Conservation (phyloP, 1,140 invertebrate genomes). For the Drosophila hydei region DNA sequence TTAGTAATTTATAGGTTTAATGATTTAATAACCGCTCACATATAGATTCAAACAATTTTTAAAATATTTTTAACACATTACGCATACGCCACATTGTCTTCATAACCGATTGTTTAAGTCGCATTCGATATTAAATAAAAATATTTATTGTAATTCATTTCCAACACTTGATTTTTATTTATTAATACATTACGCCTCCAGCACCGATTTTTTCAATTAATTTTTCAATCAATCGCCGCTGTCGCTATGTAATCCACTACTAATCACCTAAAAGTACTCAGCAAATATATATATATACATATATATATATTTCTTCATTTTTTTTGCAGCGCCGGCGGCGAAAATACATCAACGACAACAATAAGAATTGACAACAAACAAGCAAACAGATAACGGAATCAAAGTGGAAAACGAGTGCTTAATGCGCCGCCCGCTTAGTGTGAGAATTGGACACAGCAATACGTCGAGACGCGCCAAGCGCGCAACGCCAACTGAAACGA, state of each 20-base stretch:
- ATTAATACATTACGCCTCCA: neutral
- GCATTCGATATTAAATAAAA: neutral
- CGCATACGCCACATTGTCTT: slow-evolving; percentile 3
- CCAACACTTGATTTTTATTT: slow-evolving; percentile 7
- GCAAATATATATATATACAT: neutral
- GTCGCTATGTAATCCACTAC: slow-evolving; percentile 21
- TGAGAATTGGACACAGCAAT: slow-evolving; percentile 33
- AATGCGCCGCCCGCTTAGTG: slow-evolving; percentile 29
- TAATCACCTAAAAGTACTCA: slow-evolving; percentile 33
- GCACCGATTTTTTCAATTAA: slow-evolving; percentile 7
- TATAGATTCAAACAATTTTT: too few species aligned
- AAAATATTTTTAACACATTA: slow-evolving; percentile 5
- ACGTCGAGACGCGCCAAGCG: slow-evolving; percentile 83
- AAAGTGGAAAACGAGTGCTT: slow-evolving; percentile 19
- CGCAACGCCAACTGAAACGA: slow-evolving; percentile 81
- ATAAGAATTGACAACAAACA: slow-evolving; percentile 37
- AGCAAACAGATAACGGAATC: slow-evolving; percentile 35
- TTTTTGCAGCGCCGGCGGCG: slow-evolving; percentile 37
- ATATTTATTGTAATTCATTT: neutral
- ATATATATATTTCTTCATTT: neutral
- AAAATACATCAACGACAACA: slow-evolving; percentile 35
- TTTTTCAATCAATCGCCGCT: slow-evolving; percentile 18
- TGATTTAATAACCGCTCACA: neutral
- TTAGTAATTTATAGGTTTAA: neutral
- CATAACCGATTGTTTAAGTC: neutral